Base-by-base conservation (phyloP, 2,888 invertebrate species). In the Mantis religiosa region DNA sequence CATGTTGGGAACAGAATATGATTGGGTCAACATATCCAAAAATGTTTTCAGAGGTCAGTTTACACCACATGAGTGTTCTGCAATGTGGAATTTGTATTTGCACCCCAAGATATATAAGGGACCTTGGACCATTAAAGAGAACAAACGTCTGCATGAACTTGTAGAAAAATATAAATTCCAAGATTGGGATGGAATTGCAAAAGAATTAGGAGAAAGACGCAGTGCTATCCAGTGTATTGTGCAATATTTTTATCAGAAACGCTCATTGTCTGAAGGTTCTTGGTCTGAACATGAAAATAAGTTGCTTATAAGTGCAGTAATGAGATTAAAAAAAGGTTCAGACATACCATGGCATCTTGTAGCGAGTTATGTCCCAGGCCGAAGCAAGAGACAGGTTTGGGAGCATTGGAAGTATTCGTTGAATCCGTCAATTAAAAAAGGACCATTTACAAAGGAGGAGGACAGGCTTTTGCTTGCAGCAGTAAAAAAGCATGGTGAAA, bases 331-430 rank as follows among this genome's bases (percentile, higher is more conserved):
- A 90, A 94, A 95, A 88, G 97, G 96, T 27, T 93, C 95, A 89
- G 95, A 94, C 84, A 96, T 97, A 90, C 96, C 96, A 1, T 98
- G 98, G 97, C 94, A 95, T 6, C 95, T 95, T 92, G 95, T 97
- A 12, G 94, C 95, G 0, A 94, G 94, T 34, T 94, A 95, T 87
- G 95, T 97, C 92, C 94, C 95, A 15, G 94, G 95, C 89, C 94
- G 96, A 90, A 95, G 95, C 0, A 96, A 95, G 92, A 93, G 94
- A 6, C 96, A 97, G 92, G 93, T 96, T 25, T 96, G 96, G 91
- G 94, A 95, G 89, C 95, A 95, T 90, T 95, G 94, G 92, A 93
- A 89, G 3, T 94, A 94, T 90, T 93, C 93, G 89, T 91, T 94
- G 20, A 93, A 94, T 84, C 93, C 93, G 2, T 91, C 92, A 27